Percentiles rank a stretch among this genome's conserved stretches.
Conservation (phyloP, 2,888 invertebrate genomes). For the Hypselothyrea guttata region DNA sequence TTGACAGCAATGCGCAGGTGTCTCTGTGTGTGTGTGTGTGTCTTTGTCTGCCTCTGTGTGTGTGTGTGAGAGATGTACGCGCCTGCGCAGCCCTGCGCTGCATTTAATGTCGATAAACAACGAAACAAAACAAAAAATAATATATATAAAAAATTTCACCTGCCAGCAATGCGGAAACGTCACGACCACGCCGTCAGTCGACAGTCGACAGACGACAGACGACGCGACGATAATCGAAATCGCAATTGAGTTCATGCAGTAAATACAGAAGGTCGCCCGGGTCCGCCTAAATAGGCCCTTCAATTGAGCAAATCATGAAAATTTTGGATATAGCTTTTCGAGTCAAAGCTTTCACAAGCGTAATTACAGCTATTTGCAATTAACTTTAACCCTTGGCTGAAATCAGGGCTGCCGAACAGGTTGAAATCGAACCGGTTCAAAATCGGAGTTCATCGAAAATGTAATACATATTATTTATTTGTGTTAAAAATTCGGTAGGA, state of each 20-base stretch:
- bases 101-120: slow-evolving; percentile 47
- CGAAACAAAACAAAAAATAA: neutral
- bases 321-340: neutral
- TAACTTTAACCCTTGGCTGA: too few species aligned
- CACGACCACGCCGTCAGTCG: slow-evolving; percentile 1
- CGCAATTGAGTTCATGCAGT: neutral
- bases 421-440: neutral
- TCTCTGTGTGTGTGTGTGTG: slow-evolving; percentile 11
- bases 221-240: neutral
- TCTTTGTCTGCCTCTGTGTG: slow-evolving; percentile 13
- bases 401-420: too few species aligned
- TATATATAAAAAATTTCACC: slow-evolving; percentile 61
- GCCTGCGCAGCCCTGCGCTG: slow-evolving; percentile 48
- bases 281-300: neutral
- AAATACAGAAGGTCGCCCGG: slow-evolving; percentile 39
- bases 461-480: too few species aligned
- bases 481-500: too few species aligned
- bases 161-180: slow-evolving; percentile 64
- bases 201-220: neutral
- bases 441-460: too few species aligned
- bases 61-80: slow-evolving; percentile 15
- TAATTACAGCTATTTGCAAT: neutral
- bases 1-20: slow-evolving; percentile 25
- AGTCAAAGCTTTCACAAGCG: neutral
- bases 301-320: slow-evolving; percentile 17